Evolutionary conservation across 2,797 vertebrate genomes (phyloP).

Genomic region (Girardinus metallicus): DNA sequence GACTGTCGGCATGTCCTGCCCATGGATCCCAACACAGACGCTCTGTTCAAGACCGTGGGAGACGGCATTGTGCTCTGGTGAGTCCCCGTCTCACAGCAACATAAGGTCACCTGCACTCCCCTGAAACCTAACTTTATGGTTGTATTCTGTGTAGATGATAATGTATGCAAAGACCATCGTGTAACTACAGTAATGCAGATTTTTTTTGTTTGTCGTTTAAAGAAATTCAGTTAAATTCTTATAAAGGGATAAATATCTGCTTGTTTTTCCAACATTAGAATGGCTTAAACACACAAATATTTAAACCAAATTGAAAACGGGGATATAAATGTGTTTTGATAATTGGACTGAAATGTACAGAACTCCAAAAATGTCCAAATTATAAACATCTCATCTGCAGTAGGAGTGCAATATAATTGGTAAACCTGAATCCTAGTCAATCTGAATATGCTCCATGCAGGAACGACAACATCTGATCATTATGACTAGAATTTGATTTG

Average conservation of each 20-base stretch:
- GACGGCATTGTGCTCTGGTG: conserved; percentile 96
- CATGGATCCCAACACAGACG: conserved; percentile 91
- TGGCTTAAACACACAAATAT: not conserved
- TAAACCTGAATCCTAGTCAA: not conserved
- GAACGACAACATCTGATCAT: not conserved
- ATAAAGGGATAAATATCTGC: not conserved
- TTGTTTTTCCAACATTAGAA: not conserved
- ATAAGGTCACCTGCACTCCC: conserved; percentile 20
- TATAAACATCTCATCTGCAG: not conserved
- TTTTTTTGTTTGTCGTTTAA: not conserved
- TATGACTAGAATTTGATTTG: too few species aligned
- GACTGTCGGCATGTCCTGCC: conserved; percentile 93
- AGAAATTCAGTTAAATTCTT: not conserved
- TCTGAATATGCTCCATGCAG: not conserved
- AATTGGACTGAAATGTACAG: not conserved
- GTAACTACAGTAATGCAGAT: not conserved
- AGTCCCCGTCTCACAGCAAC: conserved; percentile 59
- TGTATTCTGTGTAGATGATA: not conserved
- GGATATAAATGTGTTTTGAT: not conserved
- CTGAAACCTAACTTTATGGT: conserved; percentile 5
- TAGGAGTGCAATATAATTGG: not conserved
- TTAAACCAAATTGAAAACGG: not conserved
- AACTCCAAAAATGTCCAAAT: not conserved
- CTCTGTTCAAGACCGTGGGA: conserved; percentile 90
- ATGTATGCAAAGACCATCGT: not conserved